Percentiles rank a stretch among this genome's conserved stretches.
These are phyloP conservation scores for zebrafish (Danio rerio) DNA, from an alignment of 2,113 vertebrate genomes.

Conservation along the genomic window DNA sequence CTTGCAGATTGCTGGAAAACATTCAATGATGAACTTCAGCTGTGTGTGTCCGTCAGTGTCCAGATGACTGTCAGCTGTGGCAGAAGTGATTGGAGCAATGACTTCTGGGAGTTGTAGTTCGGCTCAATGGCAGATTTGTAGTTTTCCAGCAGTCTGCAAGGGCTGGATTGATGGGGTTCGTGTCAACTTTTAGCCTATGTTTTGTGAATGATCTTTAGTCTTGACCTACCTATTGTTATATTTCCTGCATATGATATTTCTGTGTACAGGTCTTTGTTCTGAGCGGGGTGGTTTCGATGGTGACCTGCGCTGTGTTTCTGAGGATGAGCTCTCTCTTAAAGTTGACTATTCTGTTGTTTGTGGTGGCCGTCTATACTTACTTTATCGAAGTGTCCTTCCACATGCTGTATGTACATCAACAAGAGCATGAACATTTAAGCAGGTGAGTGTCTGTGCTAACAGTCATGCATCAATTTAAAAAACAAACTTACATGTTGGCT, in stretches of 20 bases:
- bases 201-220: not conserved
- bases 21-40: too few species aligned
- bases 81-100: too few species aligned
- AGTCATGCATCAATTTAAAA: too few species aligned
- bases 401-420: constrained; percentile 51
- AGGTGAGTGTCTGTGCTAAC: constrained; percentile 21
- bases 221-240: not conserved
- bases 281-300: constrained; percentile 93
- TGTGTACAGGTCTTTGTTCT: constrained; percentile 86
- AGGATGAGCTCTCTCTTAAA: constrained; percentile 94
- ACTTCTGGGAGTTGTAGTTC: too few species aligned
- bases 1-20: too few species aligned
- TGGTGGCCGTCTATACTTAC: constrained; percentile 86
- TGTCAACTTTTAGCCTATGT: too few species aligned
- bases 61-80: too few species aligned
- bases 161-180: too few species aligned
- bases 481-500: too few species aligned
- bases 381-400: constrained; percentile 89
- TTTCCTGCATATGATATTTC: not conserved
- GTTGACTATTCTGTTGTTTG: constrained; percentile 89
- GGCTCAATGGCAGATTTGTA: too few species aligned
- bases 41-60: too few species aligned
- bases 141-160: too few species aligned
- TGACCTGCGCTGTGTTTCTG: constrained; percentile 95
- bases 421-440: constrained; percentile 36